Evolutionary conservation across 1,140 invertebrate species (phyloP).

Genomic region (roundworm (Caenorhabditis elegans)): DNA sequence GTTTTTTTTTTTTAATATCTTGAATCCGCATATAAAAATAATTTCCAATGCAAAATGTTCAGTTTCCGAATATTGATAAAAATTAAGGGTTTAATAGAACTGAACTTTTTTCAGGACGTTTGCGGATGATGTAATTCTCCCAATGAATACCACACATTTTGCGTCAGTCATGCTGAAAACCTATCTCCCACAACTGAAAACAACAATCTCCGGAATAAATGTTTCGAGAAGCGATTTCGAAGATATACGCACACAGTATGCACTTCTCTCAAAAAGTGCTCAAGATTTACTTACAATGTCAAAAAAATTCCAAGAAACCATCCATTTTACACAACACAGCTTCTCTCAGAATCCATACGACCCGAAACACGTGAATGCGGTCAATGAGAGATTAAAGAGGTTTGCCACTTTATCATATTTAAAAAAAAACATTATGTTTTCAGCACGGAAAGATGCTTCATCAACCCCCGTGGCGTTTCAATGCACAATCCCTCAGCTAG

Average conservation of each 20-base stretch:
- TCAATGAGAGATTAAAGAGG: constrained; percentile 35
- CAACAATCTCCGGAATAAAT: constrained; percentile 4
- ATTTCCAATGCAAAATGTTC: no score
- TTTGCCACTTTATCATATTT: not conserved
- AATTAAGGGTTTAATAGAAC: no score
- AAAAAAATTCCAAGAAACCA: constrained; percentile 14
- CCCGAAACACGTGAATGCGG: not conserved
- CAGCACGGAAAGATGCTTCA: constrained; percentile 47
- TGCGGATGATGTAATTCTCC: constrained; percentile 54
- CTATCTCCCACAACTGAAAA: constrained; percentile 39
- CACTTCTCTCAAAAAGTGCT: not conserved
- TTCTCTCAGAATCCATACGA: constrained; percentile 42
- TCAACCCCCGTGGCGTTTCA: constrained; percentile 46
- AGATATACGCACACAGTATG: not conserved
- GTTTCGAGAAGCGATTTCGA: not conserved
- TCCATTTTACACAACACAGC: not conserved
- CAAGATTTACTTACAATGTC: constrained; percentile 25
- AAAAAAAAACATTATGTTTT: not conserved
- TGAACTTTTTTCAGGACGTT: constrained; percentile 22
- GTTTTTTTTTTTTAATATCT: no score
- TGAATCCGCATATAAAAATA: no score
- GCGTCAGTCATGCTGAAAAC: constrained; percentile 27
- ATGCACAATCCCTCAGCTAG: constrained; percentile 12
- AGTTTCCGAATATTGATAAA: no score
- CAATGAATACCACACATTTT: constrained; percentile 57